Evolutionary conservation across 2,113 vertebrate genomes (phyloP), one percentile per base, ranked within the genome.

Genomic region (Reinhardtius hippoglossoides): DNA sequence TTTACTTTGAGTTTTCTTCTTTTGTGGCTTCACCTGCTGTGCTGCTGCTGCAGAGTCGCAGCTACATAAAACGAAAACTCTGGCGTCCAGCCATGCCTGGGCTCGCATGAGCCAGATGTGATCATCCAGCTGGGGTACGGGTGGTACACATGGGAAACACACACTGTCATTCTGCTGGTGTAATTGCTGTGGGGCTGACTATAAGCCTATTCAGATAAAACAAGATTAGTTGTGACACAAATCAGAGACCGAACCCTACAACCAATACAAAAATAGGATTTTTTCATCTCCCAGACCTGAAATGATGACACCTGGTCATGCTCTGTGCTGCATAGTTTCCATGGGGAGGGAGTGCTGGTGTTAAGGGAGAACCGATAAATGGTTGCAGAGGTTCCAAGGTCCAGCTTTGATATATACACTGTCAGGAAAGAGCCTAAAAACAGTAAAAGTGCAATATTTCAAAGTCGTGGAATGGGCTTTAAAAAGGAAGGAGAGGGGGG

Each of bases 61-160:
- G 97, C 95, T 83, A 94, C 97, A 64, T 96, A 99, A 94, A 99
- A 98, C 80, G 95, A 97, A 94, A 99, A 99, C 92, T 99, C 96
- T 26, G 95, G 89, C 82, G 89, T 94, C 98, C 97, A 99, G 90
- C 97, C 97, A 62, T 94, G 96, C 82, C 77, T 96, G 76, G 88
- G 83, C 60, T 99, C 96, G 57, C 97, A 99, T 63, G 94, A 94
- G 88, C 94, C 86, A 62, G 93, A 92, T 44, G 97, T 98, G 93
- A 99, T 92, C 97, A 98, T 97, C 97, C 97, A 99, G 93, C 95
- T 95, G 90, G 95, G 93, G 93, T 96, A 94, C 74, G 97, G 96
- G 67, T 86, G 93, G 94, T 96, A 97, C 91, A 95, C 95, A 94
- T 93, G 96, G 93, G 97, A 98, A 93, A 97, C 95, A 93, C 98